Evolutionary conservation across 2,797 vertebrate species (phyloP).

Genomic region (Xenops minutus): DNA sequence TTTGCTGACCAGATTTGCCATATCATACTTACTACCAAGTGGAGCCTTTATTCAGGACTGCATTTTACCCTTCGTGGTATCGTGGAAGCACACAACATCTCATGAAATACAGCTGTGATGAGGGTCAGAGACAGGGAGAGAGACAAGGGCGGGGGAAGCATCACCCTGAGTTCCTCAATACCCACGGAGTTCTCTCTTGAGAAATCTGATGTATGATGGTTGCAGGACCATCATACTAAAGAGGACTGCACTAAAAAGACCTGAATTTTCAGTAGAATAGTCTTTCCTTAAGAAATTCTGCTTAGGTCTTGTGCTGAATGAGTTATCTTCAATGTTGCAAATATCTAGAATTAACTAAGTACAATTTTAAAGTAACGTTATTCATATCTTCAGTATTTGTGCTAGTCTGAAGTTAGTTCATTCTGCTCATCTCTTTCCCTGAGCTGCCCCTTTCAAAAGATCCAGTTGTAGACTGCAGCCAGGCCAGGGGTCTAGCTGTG

Average conservation of each 20-base stretch:
- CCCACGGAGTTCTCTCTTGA: rapidly evolving
- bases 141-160: background rate
- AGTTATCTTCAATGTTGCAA: background rate
- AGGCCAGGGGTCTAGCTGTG: background rate
- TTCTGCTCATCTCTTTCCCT: background rate
- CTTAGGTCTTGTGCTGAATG: background rate
- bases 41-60: background rate
- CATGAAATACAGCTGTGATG: rapidly evolving
- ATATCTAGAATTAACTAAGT: background rate
- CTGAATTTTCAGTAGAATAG: background rate
- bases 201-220: rapidly evolving
- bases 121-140: background rate
- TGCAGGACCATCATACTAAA: too few relatives aligned
- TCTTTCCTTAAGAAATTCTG: background rate
- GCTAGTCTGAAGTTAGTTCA: background rate
- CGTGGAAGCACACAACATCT: rapidly evolving
- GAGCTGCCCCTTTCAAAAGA: background rate
- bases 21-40: rapidly evolving
- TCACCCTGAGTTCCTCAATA: background rate
- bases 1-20: background rate
- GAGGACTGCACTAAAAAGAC: background rate
- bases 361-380: background rate
- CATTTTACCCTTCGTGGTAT: rapidly evolving
- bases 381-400: background rate
- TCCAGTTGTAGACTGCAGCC: background rate